phyloP scores from a whole-genome alignment of 1,140 invertebrate species.

The Phortica variegata region DNA sequence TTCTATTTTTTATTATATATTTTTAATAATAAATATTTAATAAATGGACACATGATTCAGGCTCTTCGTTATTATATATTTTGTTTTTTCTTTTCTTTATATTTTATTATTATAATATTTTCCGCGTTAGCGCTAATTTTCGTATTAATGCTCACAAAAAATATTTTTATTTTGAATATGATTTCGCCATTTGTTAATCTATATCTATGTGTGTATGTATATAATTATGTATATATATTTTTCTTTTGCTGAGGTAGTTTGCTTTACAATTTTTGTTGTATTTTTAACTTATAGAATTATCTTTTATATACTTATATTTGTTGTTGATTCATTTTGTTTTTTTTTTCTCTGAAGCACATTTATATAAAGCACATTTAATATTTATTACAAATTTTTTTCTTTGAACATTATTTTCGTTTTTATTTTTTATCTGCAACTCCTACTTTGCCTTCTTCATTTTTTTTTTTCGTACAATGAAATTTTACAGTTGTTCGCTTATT shows the following conservation, averaged over 20 bases:
- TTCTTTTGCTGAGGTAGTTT: constrained; percentile 41
- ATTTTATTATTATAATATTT: no score
- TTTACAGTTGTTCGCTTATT: constrained; percentile 18
- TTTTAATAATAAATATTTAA: no score
- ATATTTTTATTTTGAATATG: not conserved
- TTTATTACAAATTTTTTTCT: constrained; percentile 38
- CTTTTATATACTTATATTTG: constrained; percentile 18
- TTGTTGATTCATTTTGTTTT: constrained; percentile 17
- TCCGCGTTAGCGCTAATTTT: no score
- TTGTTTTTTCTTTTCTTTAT: constrained; percentile 15
- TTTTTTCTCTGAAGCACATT: constrained; percentile 47
- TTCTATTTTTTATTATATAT: no score
- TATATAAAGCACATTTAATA: constrained; percentile 52
- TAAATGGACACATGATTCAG: constrained; percentile 49
- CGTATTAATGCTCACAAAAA: no score
- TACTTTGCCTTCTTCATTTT: constrained; percentile 12
- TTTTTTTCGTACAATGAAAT: constrained; percentile 10
- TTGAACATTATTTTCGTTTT: constrained; percentile 16
- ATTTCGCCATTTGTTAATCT: constrained; percentile 2
- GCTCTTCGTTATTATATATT: constrained; percentile 29
- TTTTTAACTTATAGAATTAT: constrained; percentile 18
- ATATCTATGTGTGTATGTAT: constrained; percentile 12
- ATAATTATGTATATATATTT: constrained; percentile 22
- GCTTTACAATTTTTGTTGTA: constrained; percentile 30
- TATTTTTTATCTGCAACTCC: constrained; percentile 10